Base-by-base conservation (phyloP, 2,113 vertebrate genomes). In the Struthidea cinerea region DNA sequence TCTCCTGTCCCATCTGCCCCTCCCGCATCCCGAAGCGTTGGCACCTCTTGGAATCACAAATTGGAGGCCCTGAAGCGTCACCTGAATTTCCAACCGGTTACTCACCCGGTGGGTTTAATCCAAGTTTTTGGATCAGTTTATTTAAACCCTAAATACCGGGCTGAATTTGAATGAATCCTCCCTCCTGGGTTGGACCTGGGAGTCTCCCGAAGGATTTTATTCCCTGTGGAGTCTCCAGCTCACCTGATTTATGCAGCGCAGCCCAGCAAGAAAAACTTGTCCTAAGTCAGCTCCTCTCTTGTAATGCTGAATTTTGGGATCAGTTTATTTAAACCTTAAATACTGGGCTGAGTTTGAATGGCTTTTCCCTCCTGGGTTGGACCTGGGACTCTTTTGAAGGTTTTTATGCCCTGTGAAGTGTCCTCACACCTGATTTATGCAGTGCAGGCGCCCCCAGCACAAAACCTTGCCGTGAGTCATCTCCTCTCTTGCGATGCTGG, bases 371-470 rank as follows among this genome's bases (percentile, higher is more conserved):
- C 52, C 9, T 33, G 35, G 28, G 27, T 8, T 35, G 61, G 33
- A 20, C 1, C 16, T 46, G 76, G 42, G 35, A n/a, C 12, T 10
- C 9, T 88, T n/a, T 28, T 14, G 39, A 22, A 84, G 68, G 30
- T n/a, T 68, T 78, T 33, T 6, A 2, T 0, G 1, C 52, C 1
- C 0, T 1, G 20, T n/a, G 16, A 2, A 10, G 20, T 42, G 13
- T 32, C 35, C 13, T 53, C 24, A 12, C 23, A 9, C 16, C 17
- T 23, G 18, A 33, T 27, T 79, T 46, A 15, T 28, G 16, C 74
- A 9, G 5, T 3, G 6, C 32, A 49, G 16, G 15, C 46, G 26
- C 69, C 11, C 5, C 9, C 28, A 61, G 52, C 42, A 30, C 47
- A 65, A 60, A 10, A 17, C 3, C 52, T 33, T 35, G 18, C 24